These are phyloP conservation scores for Noctua fimbriata DNA, from an alignment of 2,888 invertebrate species.

Conservation along the genomic window DNA sequence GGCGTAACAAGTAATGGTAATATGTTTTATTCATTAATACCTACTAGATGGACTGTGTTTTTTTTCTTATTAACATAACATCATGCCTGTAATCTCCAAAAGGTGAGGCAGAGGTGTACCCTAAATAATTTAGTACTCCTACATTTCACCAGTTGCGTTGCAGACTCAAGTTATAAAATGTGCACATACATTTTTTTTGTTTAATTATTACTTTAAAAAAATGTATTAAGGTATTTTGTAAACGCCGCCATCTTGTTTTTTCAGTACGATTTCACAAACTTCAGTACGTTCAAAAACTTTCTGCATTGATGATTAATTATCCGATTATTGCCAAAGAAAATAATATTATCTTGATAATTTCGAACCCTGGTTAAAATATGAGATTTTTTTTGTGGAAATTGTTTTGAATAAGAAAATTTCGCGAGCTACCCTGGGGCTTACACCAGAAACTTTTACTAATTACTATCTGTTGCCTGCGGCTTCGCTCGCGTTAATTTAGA, in stretches of 20 bases:
- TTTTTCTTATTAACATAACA: neutral
- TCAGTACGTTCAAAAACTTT: neutral
- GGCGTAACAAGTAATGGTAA: constrained; percentile 10
- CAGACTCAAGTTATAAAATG: neutral
- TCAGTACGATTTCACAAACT: neutral
- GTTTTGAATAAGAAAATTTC: neutral
- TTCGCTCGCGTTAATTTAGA: no score
- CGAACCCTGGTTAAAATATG: neutral
- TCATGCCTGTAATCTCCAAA: neutral
- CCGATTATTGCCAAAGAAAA: neutral
- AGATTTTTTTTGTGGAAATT: neutral
- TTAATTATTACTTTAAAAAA: no score
- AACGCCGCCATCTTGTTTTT: neutral
- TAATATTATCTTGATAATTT: neutral
- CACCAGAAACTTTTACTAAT: neutral
- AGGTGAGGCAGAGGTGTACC: neutral
- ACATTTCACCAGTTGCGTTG: neutral
- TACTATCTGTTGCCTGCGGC: neutral
- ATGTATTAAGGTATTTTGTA: no score
- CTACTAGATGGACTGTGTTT: neutral
- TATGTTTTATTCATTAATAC: constrained; percentile 8
- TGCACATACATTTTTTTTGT: no score
- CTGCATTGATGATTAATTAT: neutral
- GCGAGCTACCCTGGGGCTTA: no score
- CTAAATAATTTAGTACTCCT: neutral